Conservation (phyloP, 2,888 invertebrate genomes). For the Cylloceria caligata region DNA sequence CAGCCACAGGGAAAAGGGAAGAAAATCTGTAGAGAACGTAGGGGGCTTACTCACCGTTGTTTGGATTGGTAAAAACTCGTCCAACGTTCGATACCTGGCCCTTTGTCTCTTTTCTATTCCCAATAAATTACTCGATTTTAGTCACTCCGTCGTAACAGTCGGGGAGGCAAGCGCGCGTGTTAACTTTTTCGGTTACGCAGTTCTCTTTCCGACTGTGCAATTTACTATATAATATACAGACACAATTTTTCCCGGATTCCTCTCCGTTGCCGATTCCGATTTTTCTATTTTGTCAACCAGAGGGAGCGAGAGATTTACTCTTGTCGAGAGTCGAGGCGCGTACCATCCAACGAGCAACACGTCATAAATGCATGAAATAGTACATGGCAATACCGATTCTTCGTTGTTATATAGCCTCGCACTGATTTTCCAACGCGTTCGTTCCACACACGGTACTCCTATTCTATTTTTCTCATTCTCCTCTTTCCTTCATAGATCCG, state of each 20-base stretch:
- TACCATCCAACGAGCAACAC: slow-evolving; percentile 36
- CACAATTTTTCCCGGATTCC: slow-evolving; percentile 45
- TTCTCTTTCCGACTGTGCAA: slow-evolving; percentile 37
- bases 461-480: slow-evolving; percentile 24
- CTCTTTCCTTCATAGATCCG: slow-evolving; percentile 44
- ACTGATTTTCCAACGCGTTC: slow-evolving; percentile 49
- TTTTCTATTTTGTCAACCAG: slow-evolving; percentile 24
- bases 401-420: slow-evolving; percentile 44
- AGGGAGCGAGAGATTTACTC: slow-evolving; percentile 55
- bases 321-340: slow-evolving; percentile 41
- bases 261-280: slow-evolving; percentile 52
- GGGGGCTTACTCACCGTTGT: slow-evolving; percentile 45
- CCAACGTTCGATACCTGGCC: slow-evolving; percentile 67
- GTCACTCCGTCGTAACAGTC: slow-evolving; percentile 18
- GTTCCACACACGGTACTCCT: slow-evolving; percentile 21
- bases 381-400: slow-evolving; percentile 47
- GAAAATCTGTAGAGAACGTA: slow-evolving; percentile 20
- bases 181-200: slow-evolving; percentile 33
- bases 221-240: slow-evolving; percentile 51
- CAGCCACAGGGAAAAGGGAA: not conserved
- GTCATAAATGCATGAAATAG: slow-evolving; percentile 64
- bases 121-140: slow-evolving; percentile 76
- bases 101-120: slow-evolving; percentile 71
- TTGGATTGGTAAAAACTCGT: slow-evolving; percentile 65
- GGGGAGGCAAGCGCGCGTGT: not conserved